phyloP scores from a whole-genome alignment of 2,113 vertebrate species.

The Lagenorhynchus albirostris region DNA sequence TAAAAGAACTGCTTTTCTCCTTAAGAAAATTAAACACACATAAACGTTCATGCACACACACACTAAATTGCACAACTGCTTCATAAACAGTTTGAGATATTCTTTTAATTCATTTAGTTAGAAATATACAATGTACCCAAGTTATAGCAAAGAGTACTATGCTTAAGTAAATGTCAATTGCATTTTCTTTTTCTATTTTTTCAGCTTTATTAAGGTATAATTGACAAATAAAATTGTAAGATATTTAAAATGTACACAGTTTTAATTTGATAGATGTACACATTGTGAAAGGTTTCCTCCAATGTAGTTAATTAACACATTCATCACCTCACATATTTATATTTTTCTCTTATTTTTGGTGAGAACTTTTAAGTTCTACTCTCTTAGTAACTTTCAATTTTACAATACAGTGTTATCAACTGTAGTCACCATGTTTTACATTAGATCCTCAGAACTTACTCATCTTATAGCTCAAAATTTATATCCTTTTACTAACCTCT shows the following conservation, averaged over 20 bases:
- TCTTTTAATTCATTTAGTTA: background rate
- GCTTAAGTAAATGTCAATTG: background rate
- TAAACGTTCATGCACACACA: background rate
- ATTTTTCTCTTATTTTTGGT: background rate
- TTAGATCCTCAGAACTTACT: background rate
- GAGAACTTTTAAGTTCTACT: background rate
- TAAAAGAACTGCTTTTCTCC: background rate
- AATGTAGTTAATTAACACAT: background rate
- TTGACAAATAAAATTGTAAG: background rate
- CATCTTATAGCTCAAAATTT: background rate
- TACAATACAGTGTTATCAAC: background rate
- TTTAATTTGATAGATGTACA: background rate
- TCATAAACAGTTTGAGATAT: background rate
- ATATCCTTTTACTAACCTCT: background rate
- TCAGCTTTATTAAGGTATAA: background rate
- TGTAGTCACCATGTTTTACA: background rate
- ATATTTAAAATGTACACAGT: background rate
- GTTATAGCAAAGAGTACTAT: background rate
- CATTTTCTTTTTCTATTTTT: background rate
- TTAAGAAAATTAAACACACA: background rate
- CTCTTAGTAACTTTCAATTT: background rate
- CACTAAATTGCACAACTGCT: background rate
- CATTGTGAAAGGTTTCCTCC: background rate
- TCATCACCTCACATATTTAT: background rate
- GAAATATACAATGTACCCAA: background rate